Evolutionary conservation across 1,140 invertebrate genomes (phyloP), one percentile per base, ranked within the genome.

Genomic region (Drosophila insularis): DNA sequence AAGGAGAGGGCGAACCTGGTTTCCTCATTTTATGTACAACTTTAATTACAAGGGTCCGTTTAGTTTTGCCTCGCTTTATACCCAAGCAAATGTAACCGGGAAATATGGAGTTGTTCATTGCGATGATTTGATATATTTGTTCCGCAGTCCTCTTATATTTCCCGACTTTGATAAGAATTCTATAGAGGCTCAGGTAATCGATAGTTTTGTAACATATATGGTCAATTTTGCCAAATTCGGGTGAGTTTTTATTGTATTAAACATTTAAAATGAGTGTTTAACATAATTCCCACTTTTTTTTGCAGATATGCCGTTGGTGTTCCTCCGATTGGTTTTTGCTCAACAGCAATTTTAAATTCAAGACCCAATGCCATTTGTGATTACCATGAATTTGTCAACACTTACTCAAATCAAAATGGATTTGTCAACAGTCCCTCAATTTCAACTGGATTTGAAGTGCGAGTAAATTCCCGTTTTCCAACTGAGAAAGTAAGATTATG

Each of bases 111-210:
- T 84, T 0, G 78, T 84, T 0, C 89, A 91, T 54, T 80, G 82
- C 59, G 89, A 91, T 64, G 86, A 90, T 68, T 39, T 89, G 23
- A 69, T 91, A 23, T 91, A 91, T 68, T 50, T 87, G 4, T 81
- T 91, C 27, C 74, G 74, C 6, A 76, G 76, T 58, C 89, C 89
- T 0, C 14, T 68, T 50, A 14, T 84, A 0, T 91, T 90, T 67
- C 59, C 64, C 1, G 81, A 85, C 54, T 85, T 89, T 39, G 40
- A 67, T 1, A 53, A 58, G 19, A 64, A 75, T 23, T 82, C 81
- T 1, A 63, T 56, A 1, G 71, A 86, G 39, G 74, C 81, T 0
- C 10, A 53, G 21, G 55, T 80, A 0, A 40, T 78, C 2, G 7
- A 68, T 7, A 43, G 61, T 0, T 70, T 78, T 39, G 80, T 86